These are phyloP conservation scores for Acropora yongei DNA, from an alignment of 64 coral and sea anemone species.

Conservation along the genomic window DNA sequence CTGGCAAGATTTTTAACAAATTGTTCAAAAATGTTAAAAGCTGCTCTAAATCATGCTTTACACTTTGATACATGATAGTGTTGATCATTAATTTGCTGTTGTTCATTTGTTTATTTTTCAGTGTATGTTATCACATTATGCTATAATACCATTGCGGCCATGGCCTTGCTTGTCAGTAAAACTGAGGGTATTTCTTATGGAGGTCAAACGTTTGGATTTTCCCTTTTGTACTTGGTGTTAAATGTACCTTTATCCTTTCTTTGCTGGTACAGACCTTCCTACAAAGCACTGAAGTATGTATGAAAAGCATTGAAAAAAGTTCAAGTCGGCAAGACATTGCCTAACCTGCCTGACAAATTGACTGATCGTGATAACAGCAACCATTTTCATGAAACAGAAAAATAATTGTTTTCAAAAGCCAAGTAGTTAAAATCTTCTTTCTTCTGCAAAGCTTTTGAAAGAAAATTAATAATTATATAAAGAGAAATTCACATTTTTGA, in stretches of 20 bases:
- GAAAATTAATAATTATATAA: no score
- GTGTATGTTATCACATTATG: constrained; percentile 81
- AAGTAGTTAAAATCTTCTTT: no score
- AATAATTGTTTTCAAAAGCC: no score
- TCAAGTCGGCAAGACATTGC: constrained; percentile 19
- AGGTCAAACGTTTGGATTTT: constrained; percentile 68
- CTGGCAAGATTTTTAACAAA: no score
- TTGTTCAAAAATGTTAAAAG: no score
- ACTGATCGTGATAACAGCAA: neutral
- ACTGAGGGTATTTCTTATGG: constrained; percentile 28
- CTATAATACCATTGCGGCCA: constrained; percentile 83
- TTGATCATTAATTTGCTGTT: neutral
- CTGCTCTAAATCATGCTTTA: no score
- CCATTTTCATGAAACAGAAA: no score
- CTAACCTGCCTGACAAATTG: neutral
- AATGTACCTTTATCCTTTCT: constrained; percentile 85
- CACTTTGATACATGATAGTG: neutral
- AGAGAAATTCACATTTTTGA: no score
- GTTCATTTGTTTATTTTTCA: constrained; percentile 58
- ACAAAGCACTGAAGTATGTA: constrained; percentile 96
- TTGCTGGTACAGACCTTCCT: constrained; percentile 82
- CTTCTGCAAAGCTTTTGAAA: no score
- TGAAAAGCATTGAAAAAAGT: neutral
- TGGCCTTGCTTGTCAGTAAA: constrained; percentile 60
- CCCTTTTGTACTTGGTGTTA: constrained; percentile 73